A percentile compares a stretch with the other conserved stretches of the same genome.
phyloP scores from a whole-genome alignment of 2,888 invertebrate species.

The Auanema sp. region DNA sequence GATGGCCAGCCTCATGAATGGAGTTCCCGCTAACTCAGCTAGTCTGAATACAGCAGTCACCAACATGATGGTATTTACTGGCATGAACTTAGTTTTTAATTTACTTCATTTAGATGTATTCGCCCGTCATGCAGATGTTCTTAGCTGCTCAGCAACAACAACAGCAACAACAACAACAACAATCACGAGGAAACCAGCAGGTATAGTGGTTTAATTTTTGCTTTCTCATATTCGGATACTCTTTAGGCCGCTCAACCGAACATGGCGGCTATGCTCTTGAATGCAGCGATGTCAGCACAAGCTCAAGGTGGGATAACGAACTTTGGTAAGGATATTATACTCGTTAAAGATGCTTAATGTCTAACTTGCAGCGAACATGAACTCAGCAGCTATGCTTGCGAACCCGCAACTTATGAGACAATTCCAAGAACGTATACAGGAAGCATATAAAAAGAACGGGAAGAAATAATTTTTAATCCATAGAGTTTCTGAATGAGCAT shows the following conservation, averaged over 20 bases:
- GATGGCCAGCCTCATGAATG: slow-evolving; percentile 14
- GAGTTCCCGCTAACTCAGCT: neutral
- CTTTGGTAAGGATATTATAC: too few relatives aligned
- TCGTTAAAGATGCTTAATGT: neutral
- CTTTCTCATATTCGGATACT: neutral
- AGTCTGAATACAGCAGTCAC: neutral
- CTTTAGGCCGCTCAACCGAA: neutral
- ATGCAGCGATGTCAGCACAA: too few relatives aligned
- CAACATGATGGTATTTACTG: neutral
- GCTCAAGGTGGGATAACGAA: too few relatives aligned
- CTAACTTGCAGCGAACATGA: slow-evolving; percentile 12
- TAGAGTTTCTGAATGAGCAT: neutral
- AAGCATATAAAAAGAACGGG: slow-evolving; percentile 20
- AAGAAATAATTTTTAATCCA: slow-evolving; percentile 9
- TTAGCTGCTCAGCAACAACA: slow-evolving; percentile 7
- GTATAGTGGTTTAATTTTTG: slow-evolving; percentile 9
- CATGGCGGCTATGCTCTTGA: too few relatives aligned
- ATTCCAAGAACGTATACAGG: slow-evolving; percentile 13
- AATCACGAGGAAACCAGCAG: slow-evolving; percentile 14
- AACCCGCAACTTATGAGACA: slow-evolving; percentile 19
- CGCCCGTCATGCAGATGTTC: neutral
- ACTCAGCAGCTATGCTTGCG: slow-evolving; percentile 1
- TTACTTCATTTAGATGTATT: too few relatives aligned
- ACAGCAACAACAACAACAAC: slow-evolving; percentile 11
- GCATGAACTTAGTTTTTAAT: too few relatives aligned